Evolutionary conservation across 2,113 vertebrate genomes (phyloP), one percentile per base, ranked within the genome.

Genomic region (Vireo altiloquus): DNA sequence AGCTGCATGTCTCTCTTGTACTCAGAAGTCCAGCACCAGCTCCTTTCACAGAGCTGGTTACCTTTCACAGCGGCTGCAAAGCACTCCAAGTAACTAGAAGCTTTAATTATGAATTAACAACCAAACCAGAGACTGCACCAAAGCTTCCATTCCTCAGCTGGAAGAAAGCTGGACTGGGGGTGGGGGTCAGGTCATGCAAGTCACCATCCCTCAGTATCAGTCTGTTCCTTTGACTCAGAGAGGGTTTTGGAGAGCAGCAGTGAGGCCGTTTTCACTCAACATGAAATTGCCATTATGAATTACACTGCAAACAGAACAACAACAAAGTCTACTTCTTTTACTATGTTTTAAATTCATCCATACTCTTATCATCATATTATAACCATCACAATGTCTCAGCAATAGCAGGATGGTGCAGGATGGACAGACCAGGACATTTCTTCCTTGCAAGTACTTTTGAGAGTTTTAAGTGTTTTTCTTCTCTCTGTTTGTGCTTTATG

Each of bases 81-180:
- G 75, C 20, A 11, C n/a, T 30, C 25, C 0, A 0, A 70, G 8
- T 47, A 80, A 57, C 23, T 10, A 19, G 11, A 17, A 59, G 24
- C 60, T 90, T 93, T 70, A 77, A 68, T 71, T 83, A 40, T 1
- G 0, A 92, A 68, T 46, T 72, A 61, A 57, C 23, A 46, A 37
- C 13, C 0, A 0, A 76, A 65, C 15, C 37, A 74, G 42, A 54
- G n/a, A 49, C 42, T 56, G 68, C 31, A 66, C 13, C 35, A 60
- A 82, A 66, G 71, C 40, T 74, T 69, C 42, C 47, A 88, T 33
- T 49, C 54, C 30, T 69, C 30, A 87, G 20, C 35, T 39, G 24
- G 21, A 88, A 47, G 39, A 42, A 81, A 64, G 52, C 31, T 56
- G 69, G 59, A 72, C 27, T 30, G 24, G 2, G 12, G 20, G 22